phyloP scores from a whole-genome alignment of 1,140 invertebrate genomes.

The Diprion similis region DNA sequence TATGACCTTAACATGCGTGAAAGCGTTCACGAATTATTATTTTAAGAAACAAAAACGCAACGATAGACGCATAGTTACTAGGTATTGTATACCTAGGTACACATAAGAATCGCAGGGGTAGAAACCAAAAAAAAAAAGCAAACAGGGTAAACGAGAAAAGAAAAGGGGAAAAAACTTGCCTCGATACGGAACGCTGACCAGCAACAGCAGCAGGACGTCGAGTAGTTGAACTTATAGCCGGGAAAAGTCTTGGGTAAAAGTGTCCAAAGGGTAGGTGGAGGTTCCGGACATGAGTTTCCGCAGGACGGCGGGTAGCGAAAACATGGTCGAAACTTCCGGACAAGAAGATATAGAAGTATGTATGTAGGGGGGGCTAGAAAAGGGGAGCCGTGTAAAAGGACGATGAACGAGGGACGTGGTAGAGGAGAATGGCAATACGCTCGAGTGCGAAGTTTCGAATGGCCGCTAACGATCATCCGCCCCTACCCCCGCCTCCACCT shows the following conservation, averaged over 20 bases:
- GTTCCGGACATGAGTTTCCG: not conserved
- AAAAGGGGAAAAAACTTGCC: not conserved
- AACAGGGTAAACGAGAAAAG: constrained; percentile 14
- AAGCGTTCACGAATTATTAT: too few species aligned
- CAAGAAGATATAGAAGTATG: not conserved
- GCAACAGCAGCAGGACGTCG: not conserved
- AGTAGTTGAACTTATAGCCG: constrained; percentile 18
- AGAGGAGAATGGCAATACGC: constrained; percentile 41
- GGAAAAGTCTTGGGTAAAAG: constrained; percentile 20
- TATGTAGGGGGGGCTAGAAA: not conserved
- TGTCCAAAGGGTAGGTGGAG: constrained; percentile 1
- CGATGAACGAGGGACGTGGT: not conserved
- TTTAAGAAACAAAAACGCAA: too few species aligned
- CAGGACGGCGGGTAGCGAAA: too few species aligned
- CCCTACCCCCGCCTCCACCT: constrained; percentile 38
- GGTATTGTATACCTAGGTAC: too few species aligned
- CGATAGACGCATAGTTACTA: too few species aligned
- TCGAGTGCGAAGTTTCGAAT: constrained; percentile 49
- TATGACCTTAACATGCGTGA: too few species aligned
- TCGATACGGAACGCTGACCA: not conserved
- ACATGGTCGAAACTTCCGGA: too few species aligned
- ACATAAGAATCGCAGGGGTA: too few species aligned
- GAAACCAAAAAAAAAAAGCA: not conserved
- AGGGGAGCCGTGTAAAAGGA: not conserved
- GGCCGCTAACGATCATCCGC: constrained; percentile 49